A percentile compares a stretch with the other conserved stretches of the same genome.
These are phyloP conservation scores for Protonemura montana DNA, from an alignment of 2,888 invertebrate species.

Conservation along the genomic window DNA sequence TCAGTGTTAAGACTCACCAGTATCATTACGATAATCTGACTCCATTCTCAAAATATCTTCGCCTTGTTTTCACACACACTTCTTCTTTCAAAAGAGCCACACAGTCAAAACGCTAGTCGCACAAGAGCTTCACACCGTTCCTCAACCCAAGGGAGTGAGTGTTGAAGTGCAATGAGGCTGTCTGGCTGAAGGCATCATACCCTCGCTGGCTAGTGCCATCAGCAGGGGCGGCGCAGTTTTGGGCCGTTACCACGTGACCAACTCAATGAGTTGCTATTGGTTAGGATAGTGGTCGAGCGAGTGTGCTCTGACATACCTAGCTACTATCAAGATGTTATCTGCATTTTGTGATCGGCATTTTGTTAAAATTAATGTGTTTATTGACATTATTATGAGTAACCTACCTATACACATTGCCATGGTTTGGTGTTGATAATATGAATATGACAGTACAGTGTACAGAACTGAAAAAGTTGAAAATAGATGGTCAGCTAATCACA, in stretches of 20 bases:
- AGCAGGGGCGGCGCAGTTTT: constrained; percentile 12
- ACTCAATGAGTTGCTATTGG: background rate
- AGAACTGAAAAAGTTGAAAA: too few species aligned
- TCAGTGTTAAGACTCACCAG: background rate
- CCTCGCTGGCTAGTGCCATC: constrained; percentile 8
- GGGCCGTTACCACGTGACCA: background rate
- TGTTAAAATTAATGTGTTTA: background rate
- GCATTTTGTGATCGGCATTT: too few species aligned
- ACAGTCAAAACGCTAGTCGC: too few species aligned
- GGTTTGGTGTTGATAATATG: background rate
- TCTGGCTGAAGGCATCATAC: background rate
- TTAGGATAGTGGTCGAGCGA: background rate
- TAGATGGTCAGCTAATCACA: too few species aligned
- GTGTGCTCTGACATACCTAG: background rate
- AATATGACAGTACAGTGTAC: too few species aligned
- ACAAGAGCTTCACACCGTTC: background rate
- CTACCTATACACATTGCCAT: background rate
- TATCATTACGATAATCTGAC: background rate
- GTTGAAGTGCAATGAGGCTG: background rate
- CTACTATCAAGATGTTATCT: background rate
- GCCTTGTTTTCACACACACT: background rate
- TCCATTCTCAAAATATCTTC: background rate
- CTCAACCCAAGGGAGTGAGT: background rate
- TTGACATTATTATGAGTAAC: background rate
- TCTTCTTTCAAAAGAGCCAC: background rate